phyloP scores from a whole-genome alignment of 2,888 invertebrate species.

The Drosophila testacea region DNA sequence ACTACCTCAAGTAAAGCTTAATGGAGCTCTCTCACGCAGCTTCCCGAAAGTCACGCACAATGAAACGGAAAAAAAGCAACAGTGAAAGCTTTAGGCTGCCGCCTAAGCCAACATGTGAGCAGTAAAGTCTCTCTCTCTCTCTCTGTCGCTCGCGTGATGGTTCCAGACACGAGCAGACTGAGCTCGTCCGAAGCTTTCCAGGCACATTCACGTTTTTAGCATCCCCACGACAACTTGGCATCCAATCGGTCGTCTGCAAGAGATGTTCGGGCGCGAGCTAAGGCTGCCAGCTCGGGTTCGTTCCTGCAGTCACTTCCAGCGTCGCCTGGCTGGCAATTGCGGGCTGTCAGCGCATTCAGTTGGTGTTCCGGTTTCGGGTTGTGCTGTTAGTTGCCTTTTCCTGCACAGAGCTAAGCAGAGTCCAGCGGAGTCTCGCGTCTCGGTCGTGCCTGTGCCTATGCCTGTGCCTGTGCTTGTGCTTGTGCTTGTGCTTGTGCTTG shows the following conservation, averaged over 20 bases:
- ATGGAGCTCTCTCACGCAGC: slow-evolving; percentile 43
- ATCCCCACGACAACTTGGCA: slow-evolving; percentile 41
- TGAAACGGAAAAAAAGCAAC: slow-evolving; percentile 1
- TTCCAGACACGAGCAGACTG: slow-evolving; percentile 44
- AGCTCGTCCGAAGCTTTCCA: slow-evolving; percentile 25
- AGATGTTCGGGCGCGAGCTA: slow-evolving; percentile 29
- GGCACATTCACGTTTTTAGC: slow-evolving; percentile 36
- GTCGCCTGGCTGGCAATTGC: slow-evolving; percentile 74
- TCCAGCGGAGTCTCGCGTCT: slow-evolving; percentile 57
- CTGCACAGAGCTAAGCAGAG: slow-evolving; percentile 73
- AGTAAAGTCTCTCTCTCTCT: slow-evolving; percentile 25
- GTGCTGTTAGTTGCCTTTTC: slow-evolving; percentile 86
- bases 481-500: slow-evolving; percentile 23
- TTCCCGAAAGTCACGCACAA: slow-evolving; percentile 18
- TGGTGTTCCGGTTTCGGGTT: slow-evolving; percentile 86
- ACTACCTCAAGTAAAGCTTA: slow-evolving; percentile 60
- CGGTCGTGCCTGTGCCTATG: slow-evolving; percentile 44
- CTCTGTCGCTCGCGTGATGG: slow-evolving; percentile 4
- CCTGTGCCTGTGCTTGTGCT: slow-evolving; percentile 25
- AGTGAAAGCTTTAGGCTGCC: slow-evolving; percentile 26
- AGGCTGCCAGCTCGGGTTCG: slow-evolving; percentile 8
- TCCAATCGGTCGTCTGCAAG: slow-evolving; percentile 34
- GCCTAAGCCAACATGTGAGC: slow-evolving; percentile 44
- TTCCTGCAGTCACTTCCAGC: slow-evolving; percentile 75
- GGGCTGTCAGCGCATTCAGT: slow-evolving; percentile 83